Evolutionary conservation across 1,140 invertebrate species (phyloP).

Genomic region (Nomia melanderi): DNA sequence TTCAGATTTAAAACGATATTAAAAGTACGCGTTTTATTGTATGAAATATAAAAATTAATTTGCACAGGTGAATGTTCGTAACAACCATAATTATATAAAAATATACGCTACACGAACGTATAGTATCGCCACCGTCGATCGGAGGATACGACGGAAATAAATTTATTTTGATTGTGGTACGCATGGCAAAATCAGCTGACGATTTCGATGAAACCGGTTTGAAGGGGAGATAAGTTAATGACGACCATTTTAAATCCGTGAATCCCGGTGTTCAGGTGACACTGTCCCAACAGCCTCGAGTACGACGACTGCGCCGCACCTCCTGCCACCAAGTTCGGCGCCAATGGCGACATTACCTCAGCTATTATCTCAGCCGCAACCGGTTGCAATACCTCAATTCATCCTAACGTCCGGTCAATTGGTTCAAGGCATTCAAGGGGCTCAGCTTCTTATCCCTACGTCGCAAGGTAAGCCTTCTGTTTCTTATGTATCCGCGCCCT

Average conservation of each 20-base stretch:
- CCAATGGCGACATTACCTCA: conserved; percentile 81
- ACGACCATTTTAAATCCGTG: neutral
- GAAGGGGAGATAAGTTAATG: neutral
- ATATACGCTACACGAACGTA: too few relatives aligned
- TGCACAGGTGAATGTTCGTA: too few relatives aligned
- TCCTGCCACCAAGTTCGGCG: conserved; percentile 77
- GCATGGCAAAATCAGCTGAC: too few relatives aligned
- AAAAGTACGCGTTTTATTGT: too few relatives aligned
- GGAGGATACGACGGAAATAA: too few relatives aligned
- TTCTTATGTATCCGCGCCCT: conserved; percentile 22
- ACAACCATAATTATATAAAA: too few relatives aligned
- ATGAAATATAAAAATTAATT: too few relatives aligned
- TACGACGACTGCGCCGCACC: conserved; percentile 77
- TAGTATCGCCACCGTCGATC: too few relatives aligned
- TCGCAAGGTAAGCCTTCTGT: conserved; percentile 88
- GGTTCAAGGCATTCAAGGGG: conserved; percentile 94
- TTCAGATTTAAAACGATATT: too few relatives aligned
- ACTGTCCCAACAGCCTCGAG: conserved; percentile 79
- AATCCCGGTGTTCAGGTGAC: conserved; percentile 72
- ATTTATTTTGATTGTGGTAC: too few relatives aligned
- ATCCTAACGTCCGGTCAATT: conserved; percentile 95
- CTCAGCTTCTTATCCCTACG: conserved; percentile 95
- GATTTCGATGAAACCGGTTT: neutral
- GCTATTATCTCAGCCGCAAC: conserved; percentile 83
- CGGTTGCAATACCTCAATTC: conserved; percentile 92